Evolutionary conservation across 2,113 vertebrate species (phyloP).

Genomic region (Synchiropus splendidus): DNA sequence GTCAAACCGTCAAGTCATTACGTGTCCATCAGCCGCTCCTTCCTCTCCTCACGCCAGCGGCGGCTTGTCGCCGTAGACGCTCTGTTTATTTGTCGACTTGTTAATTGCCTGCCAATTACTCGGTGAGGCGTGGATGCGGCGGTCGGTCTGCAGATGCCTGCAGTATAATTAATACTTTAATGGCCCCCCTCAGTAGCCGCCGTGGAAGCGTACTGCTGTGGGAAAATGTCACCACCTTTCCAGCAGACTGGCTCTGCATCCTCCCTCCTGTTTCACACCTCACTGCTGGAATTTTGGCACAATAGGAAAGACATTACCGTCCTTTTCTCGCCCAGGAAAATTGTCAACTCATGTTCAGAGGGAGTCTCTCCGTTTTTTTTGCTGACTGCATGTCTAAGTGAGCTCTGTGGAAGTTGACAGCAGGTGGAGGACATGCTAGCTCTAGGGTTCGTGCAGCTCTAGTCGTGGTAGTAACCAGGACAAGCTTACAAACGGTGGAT

Average conservation of each 20-base stretch:
- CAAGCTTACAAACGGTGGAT: too few relatives aligned
- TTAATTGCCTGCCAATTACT: constrained; percentile 73
- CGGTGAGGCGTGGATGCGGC: constrained; percentile 50
- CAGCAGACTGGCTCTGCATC: constrained; percentile 7
- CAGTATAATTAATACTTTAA: constrained; percentile 63
- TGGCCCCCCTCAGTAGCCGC: constrained; percentile 34
- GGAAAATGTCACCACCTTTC: constrained; percentile 47
- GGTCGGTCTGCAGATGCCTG: constrained; percentile 49
- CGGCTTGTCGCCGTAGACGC: constrained; percentile 39
- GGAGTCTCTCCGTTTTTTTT: too few relatives aligned
- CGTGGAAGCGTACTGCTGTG: constrained; percentile 15
- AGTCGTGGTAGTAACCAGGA: too few relatives aligned
- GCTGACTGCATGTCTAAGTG: too few relatives aligned
- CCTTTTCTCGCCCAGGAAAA: too few relatives aligned
- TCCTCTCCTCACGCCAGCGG: constrained; percentile 33
- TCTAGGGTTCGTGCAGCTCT: too few relatives aligned
- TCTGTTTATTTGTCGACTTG: constrained; percentile 55
- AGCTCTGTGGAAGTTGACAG: too few relatives aligned
- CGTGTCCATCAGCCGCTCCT: constrained; percentile 23
- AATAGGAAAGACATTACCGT: too few relatives aligned
- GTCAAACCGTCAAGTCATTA: constrained; percentile 49
- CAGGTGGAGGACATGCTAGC: too few relatives aligned
- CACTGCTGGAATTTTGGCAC: background rate
- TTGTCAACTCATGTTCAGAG: too few relatives aligned
- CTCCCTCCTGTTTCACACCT: constrained; percentile 7